A percentile compares a stretch with the other conserved stretches of the same genome.
phyloP scores from a whole-genome alignment of 2,113 vertebrate genomes.

The Myotis davidii region DNA sequence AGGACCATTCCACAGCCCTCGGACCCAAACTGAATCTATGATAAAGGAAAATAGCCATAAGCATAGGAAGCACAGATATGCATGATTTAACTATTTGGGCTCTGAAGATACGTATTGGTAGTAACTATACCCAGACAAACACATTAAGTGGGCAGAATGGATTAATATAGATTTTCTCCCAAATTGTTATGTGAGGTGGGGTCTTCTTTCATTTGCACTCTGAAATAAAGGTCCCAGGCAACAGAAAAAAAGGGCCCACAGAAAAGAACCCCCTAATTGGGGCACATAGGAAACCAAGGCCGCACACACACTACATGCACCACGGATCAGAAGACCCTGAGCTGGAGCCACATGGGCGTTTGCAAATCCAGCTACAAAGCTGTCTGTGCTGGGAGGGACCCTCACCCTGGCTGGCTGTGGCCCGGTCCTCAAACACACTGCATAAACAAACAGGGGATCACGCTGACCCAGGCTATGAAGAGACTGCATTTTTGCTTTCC shows the following conservation, averaged over 20 bases:
- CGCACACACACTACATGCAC: not conserved
- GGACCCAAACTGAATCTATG: not conserved
- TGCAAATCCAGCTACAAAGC: slow-evolving; percentile 40
- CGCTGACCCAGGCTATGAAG: slow-evolving; percentile 67
- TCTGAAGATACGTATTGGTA: not conserved
- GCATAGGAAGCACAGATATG: not conserved
- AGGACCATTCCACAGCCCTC: not conserved
- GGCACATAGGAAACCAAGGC: not conserved
- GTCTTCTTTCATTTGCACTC: not conserved
- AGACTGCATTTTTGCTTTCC: slow-evolving; percentile 73
- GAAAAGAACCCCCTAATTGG: not conserved
- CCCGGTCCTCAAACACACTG: slow-evolving; percentile 50
- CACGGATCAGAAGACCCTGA: not conserved
- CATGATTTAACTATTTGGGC: not conserved
- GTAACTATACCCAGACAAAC: not conserved
- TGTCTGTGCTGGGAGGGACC: slow-evolving; percentile 25
- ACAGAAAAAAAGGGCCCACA: not conserved
- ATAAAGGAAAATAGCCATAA: not conserved
- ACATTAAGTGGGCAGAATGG: not conserved
- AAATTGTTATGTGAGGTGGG: not conserved
- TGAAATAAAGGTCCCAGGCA: slow-evolving; percentile 32
- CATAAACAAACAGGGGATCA: slow-evolving; percentile 75
- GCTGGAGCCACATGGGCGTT: not conserved
- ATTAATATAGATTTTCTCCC: slow-evolving; percentile 36
- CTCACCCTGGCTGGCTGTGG: slow-evolving; percentile 55